phyloP scores from a whole-genome alignment of 2,888 invertebrate genomes.

The Cenopis cana region DNA sequence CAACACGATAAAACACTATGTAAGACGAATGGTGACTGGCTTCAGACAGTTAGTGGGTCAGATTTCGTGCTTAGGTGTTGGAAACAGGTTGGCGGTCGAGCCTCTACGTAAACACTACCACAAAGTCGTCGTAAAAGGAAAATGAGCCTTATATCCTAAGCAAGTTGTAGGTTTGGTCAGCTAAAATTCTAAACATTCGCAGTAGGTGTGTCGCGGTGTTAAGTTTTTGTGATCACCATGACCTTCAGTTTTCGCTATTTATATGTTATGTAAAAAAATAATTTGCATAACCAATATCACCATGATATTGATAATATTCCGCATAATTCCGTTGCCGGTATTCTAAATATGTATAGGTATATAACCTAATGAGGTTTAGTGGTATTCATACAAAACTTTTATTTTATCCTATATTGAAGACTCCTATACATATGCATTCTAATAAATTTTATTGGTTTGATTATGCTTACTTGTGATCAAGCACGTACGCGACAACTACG shows the following conservation, averaged over 20 bases:
- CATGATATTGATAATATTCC: no score
- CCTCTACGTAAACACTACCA: slow-evolving; percentile 46
- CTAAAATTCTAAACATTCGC: slow-evolving; percentile 45
- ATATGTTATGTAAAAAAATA: slow-evolving; percentile 14
- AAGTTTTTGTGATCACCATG: slow-evolving; percentile 15
- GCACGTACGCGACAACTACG: no score
- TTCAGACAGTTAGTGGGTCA: slow-evolving; percentile 51
- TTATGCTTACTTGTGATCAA: no score
- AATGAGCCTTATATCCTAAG: slow-evolving; percentile 54
- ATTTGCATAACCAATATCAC: slow-evolving; percentile 21
- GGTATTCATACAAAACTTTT: no score
- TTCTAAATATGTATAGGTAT: neutral
- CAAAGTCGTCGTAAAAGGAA: slow-evolving; percentile 45
- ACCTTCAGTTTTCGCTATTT: slow-evolving; percentile 36
- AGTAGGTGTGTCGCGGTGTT: slow-evolving; percentile 62
- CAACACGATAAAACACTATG: slow-evolving; percentile 65
- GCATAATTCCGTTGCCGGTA: neutral
- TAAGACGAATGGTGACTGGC: slow-evolving; percentile 67
- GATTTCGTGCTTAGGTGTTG: slow-evolving; percentile 56
- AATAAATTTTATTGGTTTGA: no score
- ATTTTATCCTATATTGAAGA: no score
- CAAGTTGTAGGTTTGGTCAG: slow-evolving; percentile 30
- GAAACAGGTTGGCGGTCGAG: slow-evolving; percentile 63
- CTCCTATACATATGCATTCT: no score
- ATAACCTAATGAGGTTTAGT: no score